Evolutionary conservation across 2,113 vertebrate species (phyloP), one percentile per base, ranked within the genome.

Genomic region (Hiodon tergisus): DNA sequence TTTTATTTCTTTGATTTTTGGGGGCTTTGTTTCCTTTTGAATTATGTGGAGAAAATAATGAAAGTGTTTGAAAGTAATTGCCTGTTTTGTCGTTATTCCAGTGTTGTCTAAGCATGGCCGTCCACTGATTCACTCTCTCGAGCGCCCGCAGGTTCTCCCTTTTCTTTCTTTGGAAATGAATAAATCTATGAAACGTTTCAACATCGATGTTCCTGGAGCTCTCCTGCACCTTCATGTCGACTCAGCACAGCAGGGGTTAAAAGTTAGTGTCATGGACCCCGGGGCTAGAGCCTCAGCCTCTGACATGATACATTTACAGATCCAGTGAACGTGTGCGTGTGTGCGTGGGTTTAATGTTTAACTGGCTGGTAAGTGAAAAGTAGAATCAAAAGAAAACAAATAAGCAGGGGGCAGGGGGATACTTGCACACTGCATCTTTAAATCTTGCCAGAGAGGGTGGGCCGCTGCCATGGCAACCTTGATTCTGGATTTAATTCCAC

Each of bases 31-130:
- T 81, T 65, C 63, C 78, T 82, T 83, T 83, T 82, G 72, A 79
- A 75, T 83, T 84, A 74, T 82, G 79, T 84, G 83, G 73, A 82
- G 79, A 84, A 80, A 81, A 78, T 80, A 86, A 84, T 84, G 82
- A 85, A 85, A 83, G 82, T 81, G 79, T 84, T 84, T 83, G 78
- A 85, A 84, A 84, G 80, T 80, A 81, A 74, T 60, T 52, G 6
- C 53, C 55, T 69, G 53, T 79, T 62, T 68, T 83, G 78, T 85
- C 77, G 76, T 83, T 77, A 78, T 83, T 85, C 73, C 75, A 67
- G 55, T 69, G 16, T 69, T 16, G 8, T 59, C 53, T 53, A 51
- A 16, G 9, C 67, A 55, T 62, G 31, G 59, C 52, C 58, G 13
- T 48, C 11, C 55, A 63, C 48, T 54, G 14, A 3, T 46, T 13